Evolutionary conservation across 2,888 invertebrate species (phyloP).

Genomic region (Nudaria mundana): DNA sequence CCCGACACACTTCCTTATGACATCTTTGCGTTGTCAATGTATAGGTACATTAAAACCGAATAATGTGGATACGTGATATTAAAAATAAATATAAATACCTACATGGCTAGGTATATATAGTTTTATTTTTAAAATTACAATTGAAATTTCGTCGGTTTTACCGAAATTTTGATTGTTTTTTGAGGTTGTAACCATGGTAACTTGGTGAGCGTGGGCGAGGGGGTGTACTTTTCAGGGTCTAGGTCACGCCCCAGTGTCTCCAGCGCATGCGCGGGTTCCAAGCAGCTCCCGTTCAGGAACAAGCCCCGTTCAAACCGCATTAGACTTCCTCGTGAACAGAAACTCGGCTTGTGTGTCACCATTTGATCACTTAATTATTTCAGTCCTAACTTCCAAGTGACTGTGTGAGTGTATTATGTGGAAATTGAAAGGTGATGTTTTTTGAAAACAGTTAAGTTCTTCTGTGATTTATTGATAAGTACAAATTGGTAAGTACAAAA

Average conservation of each 20-base stretch:
- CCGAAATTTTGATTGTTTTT: constrained; percentile 40
- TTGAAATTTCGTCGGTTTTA: constrained; percentile 15
- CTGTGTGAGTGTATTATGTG: not conserved
- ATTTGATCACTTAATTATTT: no score
- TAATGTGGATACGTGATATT: not conserved
- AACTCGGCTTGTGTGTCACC: constrained; percentile 16
- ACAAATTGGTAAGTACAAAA: no score
- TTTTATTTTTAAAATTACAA: not conserved
- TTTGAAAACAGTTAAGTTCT: not conserved
- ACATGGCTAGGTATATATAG: not conserved
- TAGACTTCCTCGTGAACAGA: constrained; percentile 53
- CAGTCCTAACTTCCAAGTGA: constrained; percentile 1
- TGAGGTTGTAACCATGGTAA: constrained; percentile 58
- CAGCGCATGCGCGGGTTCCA: constrained; percentile 63
- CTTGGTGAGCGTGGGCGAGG: constrained; percentile 64
- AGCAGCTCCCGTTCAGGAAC: constrained; percentile 47
- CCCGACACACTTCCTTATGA: constrained; percentile 42
- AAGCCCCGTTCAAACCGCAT: constrained; percentile 49
- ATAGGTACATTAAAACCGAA: not conserved
- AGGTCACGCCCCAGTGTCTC: constrained; percentile 74
- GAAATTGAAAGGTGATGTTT: constrained; percentile 2
- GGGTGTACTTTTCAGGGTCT: constrained; percentile 79
- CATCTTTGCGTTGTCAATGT: constrained; percentile 21
- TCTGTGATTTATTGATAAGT: not conserved
- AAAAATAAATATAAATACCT: not conserved